A percentile compares a stretch with the other conserved stretches of the same genome.
Evolutionary conservation across 2,797 vertebrate genomes (phyloP).

Genomic region (Cirrhinus molitorella): DNA sequence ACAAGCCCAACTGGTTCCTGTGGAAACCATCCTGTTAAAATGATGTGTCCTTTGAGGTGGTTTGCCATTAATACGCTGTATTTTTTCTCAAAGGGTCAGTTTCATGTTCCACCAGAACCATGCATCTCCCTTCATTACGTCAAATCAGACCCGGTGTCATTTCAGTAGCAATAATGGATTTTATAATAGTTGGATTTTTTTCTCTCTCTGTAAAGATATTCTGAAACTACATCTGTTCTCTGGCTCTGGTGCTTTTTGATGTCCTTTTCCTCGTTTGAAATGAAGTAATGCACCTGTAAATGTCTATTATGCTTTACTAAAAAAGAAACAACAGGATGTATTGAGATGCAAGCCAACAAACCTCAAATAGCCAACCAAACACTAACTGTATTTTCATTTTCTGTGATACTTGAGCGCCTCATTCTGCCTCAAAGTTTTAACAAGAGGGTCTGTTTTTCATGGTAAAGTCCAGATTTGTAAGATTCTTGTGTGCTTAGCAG

Average conservation of each 20-base stretch:
- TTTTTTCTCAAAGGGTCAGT: slow-evolving; percentile 47
- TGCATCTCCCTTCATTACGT: slow-evolving; percentile 33
- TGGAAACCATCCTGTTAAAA: slow-evolving; percentile 54
- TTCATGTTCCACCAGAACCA: slow-evolving; percentile 48
- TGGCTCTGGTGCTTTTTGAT: slow-evolving; percentile 30
- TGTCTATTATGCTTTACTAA: slow-evolving; percentile 44
- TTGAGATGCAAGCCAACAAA: slow-evolving; percentile 58
- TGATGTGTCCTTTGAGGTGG: slow-evolving; percentile 26
- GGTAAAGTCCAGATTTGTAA: slow-evolving; percentile 27
- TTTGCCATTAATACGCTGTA: slow-evolving; percentile 40
- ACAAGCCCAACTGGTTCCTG: slow-evolving; percentile 55
- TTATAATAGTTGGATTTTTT: slow-evolving; percentile 39
- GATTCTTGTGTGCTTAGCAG: slow-evolving; percentile 30
- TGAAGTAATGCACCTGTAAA: slow-evolving; percentile 52
- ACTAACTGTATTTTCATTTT: slow-evolving; percentile 56
- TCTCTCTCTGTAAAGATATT: slow-evolving; percentile 20
- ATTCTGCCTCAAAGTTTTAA: slow-evolving; percentile 53
- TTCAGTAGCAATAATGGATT: slow-evolving; percentile 62
- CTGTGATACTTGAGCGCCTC: slow-evolving; percentile 58
- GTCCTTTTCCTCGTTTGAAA: slow-evolving; percentile 20
- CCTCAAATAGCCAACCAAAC: slow-evolving; percentile 63
- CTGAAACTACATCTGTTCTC: slow-evolving; percentile 6
- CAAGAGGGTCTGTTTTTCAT: slow-evolving; percentile 32
- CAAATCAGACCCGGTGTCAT: slow-evolving; percentile 55
- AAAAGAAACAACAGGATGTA: slow-evolving; percentile 39